Base-by-base conservation (phyloP, 2,888 invertebrate genomes). In the Drosophila nr. perissopoda region DNA sequence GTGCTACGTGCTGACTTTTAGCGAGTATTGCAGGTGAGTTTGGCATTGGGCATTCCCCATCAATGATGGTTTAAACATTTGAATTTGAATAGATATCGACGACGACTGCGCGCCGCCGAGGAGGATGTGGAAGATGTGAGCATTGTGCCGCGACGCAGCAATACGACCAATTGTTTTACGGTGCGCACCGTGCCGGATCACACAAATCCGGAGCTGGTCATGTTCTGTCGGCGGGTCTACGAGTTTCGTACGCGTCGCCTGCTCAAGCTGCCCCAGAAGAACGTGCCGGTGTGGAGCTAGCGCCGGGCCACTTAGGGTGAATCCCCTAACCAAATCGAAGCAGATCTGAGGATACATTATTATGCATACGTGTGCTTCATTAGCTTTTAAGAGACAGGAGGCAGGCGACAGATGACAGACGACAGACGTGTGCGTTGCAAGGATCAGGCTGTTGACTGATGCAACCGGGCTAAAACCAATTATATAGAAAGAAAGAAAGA, bases 1-100 rank as follows among this genome's bases (percentile, higher is more conserved):
- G 93, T 99, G 99, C 94, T 98, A 97, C 93, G 99, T 99, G 75
- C 95, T 99, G 88, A 98, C 98, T 46, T 98, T 97, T 93, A 97
- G 98, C 93, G 99, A 99, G 94, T 99, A 98, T 92, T 98, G 98
- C 95, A 96, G 99, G 98, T 99, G 90, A 70, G 70, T 29, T 51
- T 4, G 31, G 36, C 36, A 6, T 16, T 16, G 36, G 1, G 33
- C 33, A 33, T 33, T 33, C 10, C 33, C 33, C 25, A 13, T 25
- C 16, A 7, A 7, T 38, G 33, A 33, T 33, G 11, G 4, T 11
- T 21, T 4, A 42, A 21, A 42, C n/a, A 33, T 33, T n/a, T 2
- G 6, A 18, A 27, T 40, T 51, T 52, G 16, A 0, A 90, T 27
- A 98, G 98, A 92, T 98, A 98, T 93, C 96, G 97, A 79, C 97